Base-by-base conservation (phyloP, 1,140 invertebrate species). In the Anoplolepis gracilipes region DNA sequence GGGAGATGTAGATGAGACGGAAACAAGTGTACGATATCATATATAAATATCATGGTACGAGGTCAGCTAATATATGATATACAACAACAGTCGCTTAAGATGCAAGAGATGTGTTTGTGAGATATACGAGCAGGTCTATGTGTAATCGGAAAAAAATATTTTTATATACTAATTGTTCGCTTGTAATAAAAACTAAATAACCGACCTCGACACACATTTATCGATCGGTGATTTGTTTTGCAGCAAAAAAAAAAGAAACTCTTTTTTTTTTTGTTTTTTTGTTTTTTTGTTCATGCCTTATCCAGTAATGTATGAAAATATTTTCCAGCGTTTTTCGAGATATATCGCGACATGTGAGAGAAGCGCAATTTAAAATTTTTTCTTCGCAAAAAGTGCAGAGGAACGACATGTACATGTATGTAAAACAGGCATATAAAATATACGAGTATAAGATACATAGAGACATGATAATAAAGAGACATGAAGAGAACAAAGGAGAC, bases 41-140 rank as follows among this genome's bases (percentile, higher is more conserved):
- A 49, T 30, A 39, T 16, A 1, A 22, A 5, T 19, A 49, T 65
- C 22, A 16, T 28, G n/a, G 36, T 73, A 64, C 28, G 22, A 36
- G 65, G 36, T 46, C 6, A 55, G 64, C 11, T 57, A 30, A 36
- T 46, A 10, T 19, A n/a, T n/a, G n/a, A n/a, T n/a, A n/a, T n/a
- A n/a, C n/a, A 53, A 59, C 3, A 64, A 49, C 11, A 70, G 22
- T 10, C 19, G 39, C 25, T 42, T 65, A 53, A 33, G 49, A 72
- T 72, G 53, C 67, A 72, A 72, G 30, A 73, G 30, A 73, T 72
- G 33, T 70, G 22, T 25, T 8, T 30, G 36, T 59, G 49, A 65
- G 13, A 16, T 55, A 25, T 42, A 16, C 3, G 13, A 77, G 3
- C 19, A n/a, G 30, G 59, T 6, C 13, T 42, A 25, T 13, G 16